Percentiles rank a stretch among this genome's conserved stretches.
These are phyloP conservation scores for Lasaia peninsularis DNA, from an alignment of 1,140 invertebrate species.

Conservation along the genomic window DNA sequence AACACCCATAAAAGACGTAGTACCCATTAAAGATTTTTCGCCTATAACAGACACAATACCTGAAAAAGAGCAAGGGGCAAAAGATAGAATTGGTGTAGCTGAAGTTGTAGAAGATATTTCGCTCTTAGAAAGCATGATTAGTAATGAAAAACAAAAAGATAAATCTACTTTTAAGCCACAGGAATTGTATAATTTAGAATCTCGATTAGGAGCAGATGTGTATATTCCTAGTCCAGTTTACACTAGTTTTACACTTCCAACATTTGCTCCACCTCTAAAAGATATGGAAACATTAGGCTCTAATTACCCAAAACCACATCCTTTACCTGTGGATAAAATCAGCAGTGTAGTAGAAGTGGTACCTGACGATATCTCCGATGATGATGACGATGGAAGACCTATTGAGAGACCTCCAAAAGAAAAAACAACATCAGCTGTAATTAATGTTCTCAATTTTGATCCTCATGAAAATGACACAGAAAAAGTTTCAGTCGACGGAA, in stretches of 20 bases:
- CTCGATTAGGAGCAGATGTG: conserved; percentile 56
- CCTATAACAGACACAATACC: conserved; percentile 27
- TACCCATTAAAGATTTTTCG: background rate
- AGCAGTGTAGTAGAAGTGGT: conserved; percentile 60
- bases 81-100: conserved; percentile 71
- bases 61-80: conserved; percentile 42
- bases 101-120: conserved; percentile 72
- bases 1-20: background rate
- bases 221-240: conserved; percentile 78
- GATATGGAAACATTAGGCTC: conserved; percentile 76
- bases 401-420: conserved; percentile 70
- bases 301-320: conserved; percentile 78
- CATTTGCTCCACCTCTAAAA: conserved; percentile 73
- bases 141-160: conserved; percentile 48
- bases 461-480: conserved; percentile 54
- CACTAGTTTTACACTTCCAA: conserved; percentile 82
- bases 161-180: conserved; percentile 41
- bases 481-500: conserved; percentile 61
- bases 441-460: conserved; percentile 62
- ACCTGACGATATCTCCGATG: conserved; percentile 29
- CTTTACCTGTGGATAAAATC: conserved; percentile 84
- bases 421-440: conserved; percentile 61
- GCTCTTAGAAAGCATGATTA: conserved; percentile 62
- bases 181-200: conserved; percentile 54
- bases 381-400: conserved; percentile 62